A percentile compares a stretch with the other conserved stretches of the same genome.
These are phyloP conservation scores for Podocnemis expansa DNA, from an alignment of 2,113 vertebrate genomes.

Conservation along the genomic window DNA sequence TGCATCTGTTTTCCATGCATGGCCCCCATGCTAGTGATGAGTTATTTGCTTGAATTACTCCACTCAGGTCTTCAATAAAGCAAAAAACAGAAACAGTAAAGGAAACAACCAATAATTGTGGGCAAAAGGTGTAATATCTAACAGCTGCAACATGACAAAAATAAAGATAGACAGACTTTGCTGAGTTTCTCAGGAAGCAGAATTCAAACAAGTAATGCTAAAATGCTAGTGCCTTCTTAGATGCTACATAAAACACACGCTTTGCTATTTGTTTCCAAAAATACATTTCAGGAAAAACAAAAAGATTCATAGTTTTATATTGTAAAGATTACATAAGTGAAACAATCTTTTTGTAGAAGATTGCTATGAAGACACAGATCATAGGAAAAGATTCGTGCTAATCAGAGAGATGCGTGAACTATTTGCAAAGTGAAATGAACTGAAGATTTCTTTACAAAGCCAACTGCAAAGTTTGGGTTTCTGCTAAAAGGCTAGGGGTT, in stretches of 20 bases:
- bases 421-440: neutral
- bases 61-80: neutral
- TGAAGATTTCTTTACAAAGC: neutral
- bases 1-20: neutral
- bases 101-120: neutral
- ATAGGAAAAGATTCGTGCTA: neutral
- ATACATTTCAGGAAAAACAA: neutral
- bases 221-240: neutral
- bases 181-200: neutral
- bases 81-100: neutral
- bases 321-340: neutral
- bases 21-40: neutral
- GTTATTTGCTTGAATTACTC: neutral
- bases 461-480: neutral
- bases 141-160: neutral
- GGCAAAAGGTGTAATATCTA: neutral
- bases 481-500: no score
- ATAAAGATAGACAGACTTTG: neutral
- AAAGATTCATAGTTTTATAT: neutral
- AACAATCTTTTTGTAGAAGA: neutral
- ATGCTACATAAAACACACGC: fast-evolving
- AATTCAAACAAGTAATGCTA: neutral
- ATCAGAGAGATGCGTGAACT: neutral
- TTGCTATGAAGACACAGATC: neutral
- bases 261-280: neutral